Conservation (phyloP, 2,797 vertebrate genomes). For the Hyperoplus immaculatus region DNA sequence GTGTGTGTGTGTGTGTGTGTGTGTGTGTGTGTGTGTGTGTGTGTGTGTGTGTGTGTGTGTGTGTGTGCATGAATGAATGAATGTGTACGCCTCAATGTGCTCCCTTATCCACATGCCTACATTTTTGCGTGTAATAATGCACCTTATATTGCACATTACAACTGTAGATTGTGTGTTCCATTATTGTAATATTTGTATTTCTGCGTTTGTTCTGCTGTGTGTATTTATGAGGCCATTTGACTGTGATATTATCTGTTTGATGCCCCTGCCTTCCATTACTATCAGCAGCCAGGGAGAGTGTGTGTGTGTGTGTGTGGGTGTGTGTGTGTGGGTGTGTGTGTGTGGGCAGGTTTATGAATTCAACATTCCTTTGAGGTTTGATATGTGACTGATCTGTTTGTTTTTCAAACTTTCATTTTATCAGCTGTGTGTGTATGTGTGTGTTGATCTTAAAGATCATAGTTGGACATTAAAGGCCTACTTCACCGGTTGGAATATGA, state of each 20-base stretch:
- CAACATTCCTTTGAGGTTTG: no score
- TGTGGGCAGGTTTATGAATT: no score
- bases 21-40: conserved; percentile 4
- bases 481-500: no score
- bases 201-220: conserved; percentile 48
- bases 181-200: conserved; percentile 45
- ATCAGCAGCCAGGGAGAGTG: conserved; percentile 31
- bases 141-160: conserved; percentile 46
- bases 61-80: neutral
- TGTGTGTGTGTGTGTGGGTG: conserved; percentile 20
- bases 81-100: conserved; percentile 18
- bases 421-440: no score
- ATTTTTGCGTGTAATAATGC: conserved; percentile 38
- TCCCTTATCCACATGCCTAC: conserved; percentile 32
- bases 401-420: no score
- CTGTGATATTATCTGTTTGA: conserved; percentile 59
- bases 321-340: neutral
- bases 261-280: conserved; percentile 59
- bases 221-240: conserved; percentile 66
- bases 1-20: conserved; percentile 4
- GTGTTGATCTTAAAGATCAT: no score
- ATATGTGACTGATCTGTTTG: no score
- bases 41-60: neutral
- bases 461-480: no score
- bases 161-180: conserved; percentile 48